Evolutionary conservation across 2,888 invertebrate genomes (phyloP), one percentile per base, ranked within the genome.

Genomic region (Cataglyphis cursor): DNA sequence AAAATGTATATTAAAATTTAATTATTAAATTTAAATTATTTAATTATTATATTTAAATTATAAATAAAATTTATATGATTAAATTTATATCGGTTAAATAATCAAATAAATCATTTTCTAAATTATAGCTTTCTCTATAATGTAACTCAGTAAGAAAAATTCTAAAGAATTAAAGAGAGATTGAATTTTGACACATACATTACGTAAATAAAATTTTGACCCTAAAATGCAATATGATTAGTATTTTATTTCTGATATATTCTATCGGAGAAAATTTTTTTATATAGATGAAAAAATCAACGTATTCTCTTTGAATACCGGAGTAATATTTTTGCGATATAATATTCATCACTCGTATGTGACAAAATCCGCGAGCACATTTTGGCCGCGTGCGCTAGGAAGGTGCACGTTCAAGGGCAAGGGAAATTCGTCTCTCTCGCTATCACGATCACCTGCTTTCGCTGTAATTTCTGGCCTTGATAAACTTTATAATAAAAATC

Each of bases 361-460:
- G 21, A 59, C 48, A 51, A 8, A 3, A 59, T 68, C n/a, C 6
- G 41, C 44, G 21, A 21, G 21, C 51, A 75, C 18, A 80, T 72
- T 35, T 78, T 61, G 72, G 44, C 57, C 44, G 59, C 44, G 24
- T 44, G 24, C 24, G 44, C 24, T 59, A 78, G 4, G 18, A 78
- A 68, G 28, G 0, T 44, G 51, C 54, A 38, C 72, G 44, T 70
- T 78, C 70, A 78, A 80, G 48, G 48, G 44, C 44, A 35, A 75
- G 18, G 48, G 3, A 18, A 4, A 61, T 8, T 35, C 21, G 9
- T 4, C 44, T 78, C 41, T 2, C 44, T 78, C 41, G 31, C 59
- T 18, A 24, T 48, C 66, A n/a, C 18, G 48, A 18, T 51, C 21
- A 28, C 18, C 48, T n/a, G 48, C 21, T 38, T 21, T 38, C 0